These are phyloP conservation scores for Conistra vaccinii DNA, from an alignment of 2,888 invertebrate genomes.

Conservation along the genomic window DNA sequence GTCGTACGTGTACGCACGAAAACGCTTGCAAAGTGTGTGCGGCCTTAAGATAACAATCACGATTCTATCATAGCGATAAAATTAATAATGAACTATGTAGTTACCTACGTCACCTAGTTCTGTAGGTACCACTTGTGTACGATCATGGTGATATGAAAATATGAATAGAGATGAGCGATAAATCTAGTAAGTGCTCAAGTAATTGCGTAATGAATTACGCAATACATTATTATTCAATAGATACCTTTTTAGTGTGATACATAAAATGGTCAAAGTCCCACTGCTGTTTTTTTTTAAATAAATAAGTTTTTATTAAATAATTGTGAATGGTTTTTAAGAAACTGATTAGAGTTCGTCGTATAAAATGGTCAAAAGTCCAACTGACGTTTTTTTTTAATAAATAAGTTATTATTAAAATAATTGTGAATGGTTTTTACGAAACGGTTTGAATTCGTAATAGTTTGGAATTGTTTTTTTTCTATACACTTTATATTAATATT, in stretches of 20 bases:
- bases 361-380: slow-evolving; percentile 26
- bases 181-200: slow-evolving; percentile 4
- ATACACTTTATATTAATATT: too few species aligned
- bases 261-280: slow-evolving; percentile 24
- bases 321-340: too few species aligned
- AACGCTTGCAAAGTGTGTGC: too few species aligned
- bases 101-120: neutral
- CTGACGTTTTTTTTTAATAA: neutral
- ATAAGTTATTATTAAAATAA: slow-evolving; percentile 7
- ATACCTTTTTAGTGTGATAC: neutral
- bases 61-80: neutral
- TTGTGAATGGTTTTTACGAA: slow-evolving; percentile 34
- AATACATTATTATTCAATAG: neutral
- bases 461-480: neutral
- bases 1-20: too few species aligned
- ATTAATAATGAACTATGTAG: neutral
- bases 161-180: neutral
- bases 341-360: neutral
- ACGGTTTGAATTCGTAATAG: slow-evolving; percentile 7
- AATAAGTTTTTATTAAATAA: neutral
- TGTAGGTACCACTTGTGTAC: neutral
- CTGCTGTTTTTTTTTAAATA: neutral
- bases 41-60: neutral
- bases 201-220: slow-evolving; percentile 1
- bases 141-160: slow-evolving; percentile 10